These are phyloP conservation scores for Urocynchramus pylzowi DNA, from an alignment of 2,113 vertebrate genomes.

Conservation along the genomic window DNA sequence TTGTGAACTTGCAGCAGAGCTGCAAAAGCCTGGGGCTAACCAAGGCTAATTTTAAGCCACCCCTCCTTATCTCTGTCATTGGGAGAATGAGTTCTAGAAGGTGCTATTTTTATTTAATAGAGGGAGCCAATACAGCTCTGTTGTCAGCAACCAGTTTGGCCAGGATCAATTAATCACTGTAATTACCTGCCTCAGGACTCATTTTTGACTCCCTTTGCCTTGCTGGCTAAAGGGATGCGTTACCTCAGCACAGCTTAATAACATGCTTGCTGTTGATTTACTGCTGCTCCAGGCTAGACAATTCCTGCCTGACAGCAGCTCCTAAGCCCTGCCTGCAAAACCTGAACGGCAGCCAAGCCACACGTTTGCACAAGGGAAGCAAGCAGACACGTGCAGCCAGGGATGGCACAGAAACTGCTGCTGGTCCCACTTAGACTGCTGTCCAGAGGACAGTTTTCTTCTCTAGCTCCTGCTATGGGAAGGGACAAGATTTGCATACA, in stretches of 20 bases:
- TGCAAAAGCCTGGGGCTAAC: background rate
- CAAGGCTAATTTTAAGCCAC: background rate
- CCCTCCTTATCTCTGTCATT: background rate
- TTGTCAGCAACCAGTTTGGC: background rate
- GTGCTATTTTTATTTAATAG: background rate
- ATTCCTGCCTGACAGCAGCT: conserved; percentile 39
- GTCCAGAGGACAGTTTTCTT: background rate
- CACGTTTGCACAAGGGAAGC: background rate
- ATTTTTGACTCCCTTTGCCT: background rate
- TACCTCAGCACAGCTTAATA: conserved; percentile 31
- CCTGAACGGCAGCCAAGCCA: conserved; percentile 10
- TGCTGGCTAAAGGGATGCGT: background rate
- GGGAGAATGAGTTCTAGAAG: conserved; percentile 10
- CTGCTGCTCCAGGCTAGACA: conserved; percentile 18
- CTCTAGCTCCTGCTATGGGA: background rate
- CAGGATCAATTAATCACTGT: background rate
- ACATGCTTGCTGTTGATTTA: conserved; percentile 13
- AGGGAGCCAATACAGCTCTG: background rate
- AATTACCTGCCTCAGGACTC: conserved; percentile 32
- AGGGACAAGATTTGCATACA: background rate
- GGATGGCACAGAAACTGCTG: background rate
- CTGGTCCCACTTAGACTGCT: background rate
- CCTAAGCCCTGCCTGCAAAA: background rate
- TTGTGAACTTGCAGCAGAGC: background rate
- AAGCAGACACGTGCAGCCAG: background rate